Evolutionary conservation across 2,797 vertebrate genomes (phyloP).

Genomic region (Poecile montanus): DNA sequence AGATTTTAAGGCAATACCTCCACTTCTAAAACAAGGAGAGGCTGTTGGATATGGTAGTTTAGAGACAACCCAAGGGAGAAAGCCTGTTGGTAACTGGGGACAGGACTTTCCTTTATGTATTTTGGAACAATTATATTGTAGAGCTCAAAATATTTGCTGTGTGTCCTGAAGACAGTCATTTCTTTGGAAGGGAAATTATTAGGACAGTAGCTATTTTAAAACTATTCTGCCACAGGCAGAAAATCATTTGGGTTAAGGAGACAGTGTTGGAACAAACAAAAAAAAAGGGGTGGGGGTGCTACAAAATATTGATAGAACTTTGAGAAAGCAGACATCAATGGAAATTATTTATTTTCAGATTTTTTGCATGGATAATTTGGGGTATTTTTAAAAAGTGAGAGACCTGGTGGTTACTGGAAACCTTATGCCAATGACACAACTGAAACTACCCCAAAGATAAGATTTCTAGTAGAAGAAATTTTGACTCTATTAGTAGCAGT

Average conservation of each 20-base stretch:
- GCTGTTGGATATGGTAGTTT: background rate
- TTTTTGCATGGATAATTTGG: background rate
- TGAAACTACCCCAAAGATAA: background rate
- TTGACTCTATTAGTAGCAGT: background rate
- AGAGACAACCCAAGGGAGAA: background rate
- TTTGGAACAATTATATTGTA: background rate
- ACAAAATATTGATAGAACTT: background rate
- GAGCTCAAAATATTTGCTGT: background rate
- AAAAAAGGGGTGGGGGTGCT: too few species aligned
- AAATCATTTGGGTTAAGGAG: background rate
- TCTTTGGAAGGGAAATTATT: background rate
- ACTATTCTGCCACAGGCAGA: background rate
- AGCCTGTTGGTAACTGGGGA: background rate
- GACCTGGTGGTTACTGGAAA: background rate
- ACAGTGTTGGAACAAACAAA: background rate
- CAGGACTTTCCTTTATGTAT: background rate
- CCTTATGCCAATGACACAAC: background rate
- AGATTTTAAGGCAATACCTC: background rate
- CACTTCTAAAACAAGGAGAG: background rate
- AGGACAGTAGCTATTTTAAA: background rate
- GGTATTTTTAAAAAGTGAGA: fast-evolving
- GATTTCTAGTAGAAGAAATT: background rate
- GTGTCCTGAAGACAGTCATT: background rate
- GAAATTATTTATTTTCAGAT: background rate
- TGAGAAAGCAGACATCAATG: background rate